Evolutionary conservation across 2,797 vertebrate genomes (phyloP), one percentile per base, ranked within the genome.

Genomic region (Erpetoichthys calabaricus): DNA sequence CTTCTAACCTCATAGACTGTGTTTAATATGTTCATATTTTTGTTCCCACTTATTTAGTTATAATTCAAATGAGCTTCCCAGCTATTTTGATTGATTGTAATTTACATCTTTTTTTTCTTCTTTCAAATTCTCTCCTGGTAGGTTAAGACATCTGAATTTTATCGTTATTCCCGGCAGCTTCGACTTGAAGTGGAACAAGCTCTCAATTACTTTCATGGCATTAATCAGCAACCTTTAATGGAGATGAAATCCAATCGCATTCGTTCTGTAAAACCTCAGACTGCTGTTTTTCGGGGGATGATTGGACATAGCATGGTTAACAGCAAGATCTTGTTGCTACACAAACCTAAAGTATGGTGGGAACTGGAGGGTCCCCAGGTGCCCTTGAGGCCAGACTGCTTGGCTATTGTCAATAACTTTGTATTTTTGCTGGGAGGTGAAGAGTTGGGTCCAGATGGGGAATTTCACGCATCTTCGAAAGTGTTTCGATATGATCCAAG

Each of bases 251-350:
- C 91, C 60, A 97, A 93, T 81, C 91, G 89, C 51, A 97, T 99
- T 70, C 91, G 94, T 72, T 99, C 95, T 6, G 87, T 91, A 60
- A 92, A 95, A 63, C 89, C 91, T 6, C 95, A 98, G 82, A 98
- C 94, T 9, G 91, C 94, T 60, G 95, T 99, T 59, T 98, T 99
- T 81, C 84, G 95, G 69, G 95, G 94, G 53, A 99, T 99, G 95
- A 99, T 99, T 67, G 95, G 95, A 62, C 94, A 99, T 83, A 99
- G 95, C 73, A 99, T 99, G 95, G 95, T 98, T 69, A 99, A 99
- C 80, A 99, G 92, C 79, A 99, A 99, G 83, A 97, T 99, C 71
- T 89, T 98, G 63, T 89, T 99, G 50, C 79, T 99, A 71, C 94
- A 98, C 82, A 91, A 92, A 59, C 94, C 94, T 4, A 92, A 94